Percentiles rank a stretch among this genome's conserved stretches.
These are phyloP conservation scores for Micromys minutus DNA, from an alignment of 2,113 vertebrate species.

Conservation along the genomic window DNA sequence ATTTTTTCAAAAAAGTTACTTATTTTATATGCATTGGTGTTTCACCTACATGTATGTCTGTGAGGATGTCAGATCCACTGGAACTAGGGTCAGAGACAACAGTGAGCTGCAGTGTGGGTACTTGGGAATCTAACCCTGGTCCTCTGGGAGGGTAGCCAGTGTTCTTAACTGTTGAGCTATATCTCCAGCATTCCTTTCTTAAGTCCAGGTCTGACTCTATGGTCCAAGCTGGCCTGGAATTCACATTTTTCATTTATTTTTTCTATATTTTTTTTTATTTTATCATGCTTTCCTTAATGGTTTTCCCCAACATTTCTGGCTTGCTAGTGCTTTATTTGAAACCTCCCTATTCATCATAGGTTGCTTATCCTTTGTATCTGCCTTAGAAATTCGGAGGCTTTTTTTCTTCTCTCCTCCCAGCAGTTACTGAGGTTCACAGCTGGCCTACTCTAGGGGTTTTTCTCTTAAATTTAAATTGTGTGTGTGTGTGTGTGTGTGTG, in stretches of 20 bases:
- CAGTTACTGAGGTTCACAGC: not conserved
- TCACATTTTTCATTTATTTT: not conserved
- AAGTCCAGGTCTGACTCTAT: not conserved
- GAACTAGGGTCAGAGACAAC: not conserved
- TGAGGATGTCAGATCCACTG: not conserved
- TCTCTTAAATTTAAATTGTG: not conserved
- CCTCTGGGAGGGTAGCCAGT: not conserved
- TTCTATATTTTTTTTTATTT: not conserved
- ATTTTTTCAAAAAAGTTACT: no score
- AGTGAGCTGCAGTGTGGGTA: not conserved
- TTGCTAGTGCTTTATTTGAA: not conserved
- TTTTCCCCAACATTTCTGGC: no score
- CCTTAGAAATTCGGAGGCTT: not conserved
- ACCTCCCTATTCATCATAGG: not conserved
- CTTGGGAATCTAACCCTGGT: not conserved
- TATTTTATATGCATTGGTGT: not conserved
- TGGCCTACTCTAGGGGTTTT: not conserved
- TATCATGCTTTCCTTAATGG: no score
- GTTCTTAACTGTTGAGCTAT: not conserved
- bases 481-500: not conserved
- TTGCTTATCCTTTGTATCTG: not conserved
- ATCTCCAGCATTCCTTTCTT: not conserved
- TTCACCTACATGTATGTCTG: not conserved
- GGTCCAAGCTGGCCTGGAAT: no score
- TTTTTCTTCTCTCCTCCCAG: not conserved